A percentile compares a stretch with the other conserved stretches of the same genome.
These are phyloP conservation scores for Peromyscus leucopus DNA, from an alignment of 2,113 vertebrate species.

Conservation along the genomic window DNA sequence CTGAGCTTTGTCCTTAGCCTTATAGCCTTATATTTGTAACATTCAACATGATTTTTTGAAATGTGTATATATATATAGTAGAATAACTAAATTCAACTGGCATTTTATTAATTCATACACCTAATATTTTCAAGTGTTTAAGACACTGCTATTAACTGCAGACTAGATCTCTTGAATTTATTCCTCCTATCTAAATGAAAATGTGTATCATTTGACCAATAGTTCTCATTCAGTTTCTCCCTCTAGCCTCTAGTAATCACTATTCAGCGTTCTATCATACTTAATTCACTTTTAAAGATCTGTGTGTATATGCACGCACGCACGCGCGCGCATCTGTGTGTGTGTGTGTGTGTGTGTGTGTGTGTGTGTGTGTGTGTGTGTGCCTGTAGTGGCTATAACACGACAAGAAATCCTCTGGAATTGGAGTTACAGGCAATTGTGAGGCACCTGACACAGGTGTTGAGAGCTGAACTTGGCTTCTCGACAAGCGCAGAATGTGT, in stretches of 20 bases:
- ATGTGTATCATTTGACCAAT: background rate
- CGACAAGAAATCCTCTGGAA: background rate
- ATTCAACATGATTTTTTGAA: background rate
- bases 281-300: background rate
- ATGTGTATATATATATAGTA: background rate
- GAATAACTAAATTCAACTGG: background rate
- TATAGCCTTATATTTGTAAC: background rate
- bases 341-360: background rate
- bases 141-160: background rate
- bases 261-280: background rate
- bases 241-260: background rate
- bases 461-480: background rate
- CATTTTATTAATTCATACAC: background rate
- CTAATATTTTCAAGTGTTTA: background rate
- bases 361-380: background rate
- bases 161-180: background rate
- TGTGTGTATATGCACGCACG: no score
- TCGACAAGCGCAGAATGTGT: background rate
- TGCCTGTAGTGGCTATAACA: background rate
- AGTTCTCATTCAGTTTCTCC: background rate
- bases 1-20: no score
- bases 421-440: background rate
- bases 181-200: background rate
- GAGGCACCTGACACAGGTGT: background rate
- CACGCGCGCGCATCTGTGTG: no score